These are phyloP conservation scores for Macaria notata DNA, from an alignment of 2,888 invertebrate genomes.

Conservation along the genomic window DNA sequence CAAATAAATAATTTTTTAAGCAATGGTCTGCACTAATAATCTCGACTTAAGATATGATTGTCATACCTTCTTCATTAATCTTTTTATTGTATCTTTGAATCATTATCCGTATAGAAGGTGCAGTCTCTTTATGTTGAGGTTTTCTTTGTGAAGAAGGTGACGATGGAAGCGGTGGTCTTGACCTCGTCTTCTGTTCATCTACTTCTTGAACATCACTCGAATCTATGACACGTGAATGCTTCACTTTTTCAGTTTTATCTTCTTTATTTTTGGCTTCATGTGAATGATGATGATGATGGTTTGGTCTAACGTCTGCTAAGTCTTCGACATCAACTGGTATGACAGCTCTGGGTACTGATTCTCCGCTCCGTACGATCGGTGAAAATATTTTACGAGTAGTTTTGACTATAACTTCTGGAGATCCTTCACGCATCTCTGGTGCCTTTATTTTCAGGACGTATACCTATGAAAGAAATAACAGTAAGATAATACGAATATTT, in stretches of 20 bases:
- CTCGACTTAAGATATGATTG: no score
- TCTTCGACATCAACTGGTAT: slow-evolving; percentile 70
- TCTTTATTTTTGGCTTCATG: slow-evolving; percentile 33
- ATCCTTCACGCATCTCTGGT: slow-evolving; percentile 62
- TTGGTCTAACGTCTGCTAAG: slow-evolving; percentile 60
- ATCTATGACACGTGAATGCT: slow-evolving; percentile 53
- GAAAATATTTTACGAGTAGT: slow-evolving; percentile 91
- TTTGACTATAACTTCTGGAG: slow-evolving; percentile 88
- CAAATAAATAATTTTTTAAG: neutral
- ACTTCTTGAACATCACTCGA: slow-evolving; percentile 64
- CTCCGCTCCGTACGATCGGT: slow-evolving; percentile 84
- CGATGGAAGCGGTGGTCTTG: slow-evolving; percentile 81
- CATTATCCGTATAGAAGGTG: slow-evolving; percentile 87
- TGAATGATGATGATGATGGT: slow-evolving; percentile 37
- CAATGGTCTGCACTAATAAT: no score
- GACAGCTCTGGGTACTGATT: slow-evolving; percentile 76
- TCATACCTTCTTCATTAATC: slow-evolving; percentile 79
- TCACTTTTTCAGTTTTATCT: slow-evolving; percentile 43
- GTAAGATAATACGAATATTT: no score
- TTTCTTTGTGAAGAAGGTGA: slow-evolving; percentile 83
- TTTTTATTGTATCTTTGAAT: slow-evolving; percentile 86
- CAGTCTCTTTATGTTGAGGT: slow-evolving; percentile 83
- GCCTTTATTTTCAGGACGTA: slow-evolving; percentile 72
- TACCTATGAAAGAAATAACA: slow-evolving; percentile 48
- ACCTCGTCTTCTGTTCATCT: slow-evolving; percentile 61